Conservation (phyloP, 2,113 vertebrate genomes). For the Hyla sarda region DNA sequence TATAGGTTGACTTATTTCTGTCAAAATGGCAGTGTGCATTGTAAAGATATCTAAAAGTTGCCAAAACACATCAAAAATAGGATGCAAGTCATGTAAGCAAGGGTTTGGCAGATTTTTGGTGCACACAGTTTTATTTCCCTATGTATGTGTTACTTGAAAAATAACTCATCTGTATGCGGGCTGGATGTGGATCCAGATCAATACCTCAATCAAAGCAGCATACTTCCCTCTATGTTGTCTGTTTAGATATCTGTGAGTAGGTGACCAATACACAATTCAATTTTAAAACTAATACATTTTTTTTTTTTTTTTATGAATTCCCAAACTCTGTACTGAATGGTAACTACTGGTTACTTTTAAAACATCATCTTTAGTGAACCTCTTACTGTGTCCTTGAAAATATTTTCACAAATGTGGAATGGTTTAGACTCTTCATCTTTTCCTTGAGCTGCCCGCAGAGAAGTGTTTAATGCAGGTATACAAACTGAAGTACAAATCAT, state of each 20-base stretch:
- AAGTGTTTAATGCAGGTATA: constrained; percentile 17
- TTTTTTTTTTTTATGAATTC: too few relatives aligned
- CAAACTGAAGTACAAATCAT: constrained; percentile 20
- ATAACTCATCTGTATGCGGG: neutral
- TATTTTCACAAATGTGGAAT: constrained; percentile 11
- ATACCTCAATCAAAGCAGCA: neutral
- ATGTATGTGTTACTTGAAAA: too few relatives aligned
- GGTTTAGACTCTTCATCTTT: constrained; percentile 1
- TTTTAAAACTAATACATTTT: too few relatives aligned
- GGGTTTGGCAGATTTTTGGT: too few relatives aligned
- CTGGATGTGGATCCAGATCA: neutral
- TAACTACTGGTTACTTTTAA: constrained; percentile 7
- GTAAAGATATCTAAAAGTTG: too few relatives aligned
- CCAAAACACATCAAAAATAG: too few relatives aligned
- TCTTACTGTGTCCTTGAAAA: constrained; percentile 24
- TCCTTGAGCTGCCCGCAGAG: neutral
- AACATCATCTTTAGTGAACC: neutral
- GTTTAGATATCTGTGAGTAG: neutral
- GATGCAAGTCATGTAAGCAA: too few relatives aligned
- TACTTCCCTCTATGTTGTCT: neutral
- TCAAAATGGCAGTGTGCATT: too few relatives aligned
- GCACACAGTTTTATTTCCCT: too few relatives aligned
- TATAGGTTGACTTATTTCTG: too few relatives aligned
- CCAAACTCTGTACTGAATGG: neutral
- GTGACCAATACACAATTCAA: neutral